These are phyloP conservation scores for Bos javanicus DNA, from an alignment of 2,113 vertebrate species.

Conservation along the genomic window DNA sequence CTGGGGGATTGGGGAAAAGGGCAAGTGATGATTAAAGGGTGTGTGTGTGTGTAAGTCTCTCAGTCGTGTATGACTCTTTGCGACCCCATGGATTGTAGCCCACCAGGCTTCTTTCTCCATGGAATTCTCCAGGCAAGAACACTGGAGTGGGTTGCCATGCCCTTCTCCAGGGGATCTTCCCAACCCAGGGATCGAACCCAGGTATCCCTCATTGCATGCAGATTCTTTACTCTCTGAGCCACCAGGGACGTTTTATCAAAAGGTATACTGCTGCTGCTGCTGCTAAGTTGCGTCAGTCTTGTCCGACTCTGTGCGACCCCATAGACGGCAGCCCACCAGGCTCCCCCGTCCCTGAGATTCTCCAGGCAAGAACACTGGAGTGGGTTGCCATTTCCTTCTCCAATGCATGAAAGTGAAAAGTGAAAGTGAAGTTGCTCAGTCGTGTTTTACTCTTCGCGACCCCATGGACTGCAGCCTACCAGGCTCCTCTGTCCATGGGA, in stretches of 20 bases:
- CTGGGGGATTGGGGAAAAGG: background rate
- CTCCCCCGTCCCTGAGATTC: no score
- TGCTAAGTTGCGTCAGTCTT: no score
- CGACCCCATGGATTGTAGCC: background rate
- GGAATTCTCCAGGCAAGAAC: background rate
- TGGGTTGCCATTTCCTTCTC: no score
- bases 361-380: no score
- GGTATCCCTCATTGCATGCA: fast-evolving
- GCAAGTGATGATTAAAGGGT: background rate
- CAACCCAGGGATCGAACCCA: background rate
- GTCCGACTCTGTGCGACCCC: no score
- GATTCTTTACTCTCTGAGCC: background rate
- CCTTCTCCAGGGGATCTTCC: background rate
- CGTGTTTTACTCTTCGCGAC: no score
- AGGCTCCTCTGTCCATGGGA: no score
- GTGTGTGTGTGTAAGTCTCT: background rate
- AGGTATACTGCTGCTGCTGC: background rate
- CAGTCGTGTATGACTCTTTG: background rate
- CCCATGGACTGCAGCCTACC: no score
- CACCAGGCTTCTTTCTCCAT: background rate
- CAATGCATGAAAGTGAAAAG: no score
- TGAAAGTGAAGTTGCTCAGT: no score
- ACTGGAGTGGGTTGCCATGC: background rate
- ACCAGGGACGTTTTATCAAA: background rate
- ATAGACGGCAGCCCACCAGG: no score